Base-by-base conservation (phyloP, 2,797 vertebrate genomes). In the Chanos chanos region DNA sequence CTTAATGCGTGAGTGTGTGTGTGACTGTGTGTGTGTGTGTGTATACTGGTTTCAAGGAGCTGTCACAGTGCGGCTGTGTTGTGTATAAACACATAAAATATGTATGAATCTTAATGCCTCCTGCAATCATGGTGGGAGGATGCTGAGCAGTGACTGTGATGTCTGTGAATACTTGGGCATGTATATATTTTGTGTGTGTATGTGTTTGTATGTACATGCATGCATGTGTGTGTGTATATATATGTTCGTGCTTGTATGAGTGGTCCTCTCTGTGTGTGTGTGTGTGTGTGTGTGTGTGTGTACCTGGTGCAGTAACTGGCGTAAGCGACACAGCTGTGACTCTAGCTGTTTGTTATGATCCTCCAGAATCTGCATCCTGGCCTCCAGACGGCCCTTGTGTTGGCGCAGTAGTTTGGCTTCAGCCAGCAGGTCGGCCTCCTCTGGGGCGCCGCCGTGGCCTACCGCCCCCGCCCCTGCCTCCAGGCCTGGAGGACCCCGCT, bases 321-420 rank as follows among this genome's bases (percentile, higher is more conserved):
- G 86, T 18, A 99, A 90, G 21, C 96, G 88, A 56, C 94, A 92
- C 31, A 99, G 93, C 82, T 99, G 97, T 27, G 94, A 98, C 82
- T 99, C 97, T 79, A 99, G 19, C 53, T 98, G 97, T 45, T 94
- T 97, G 78, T 99, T 99, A 82, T 99, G 97, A 74, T 98, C 94
- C 86, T 98, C 96, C 72, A 98, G 69, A 75, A 98, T 96, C 78
- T 96, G 94, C 96, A 99, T 99, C 76, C 95, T 92, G 0, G 92
- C 93, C 80, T 98, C 97, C 63, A 98, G 85, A 0, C 94, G 92
- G 8, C 97, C 94, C 81, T 99, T 99, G 83, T 99, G 96, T 68
- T 98, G 94, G 64, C 96, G 87, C 9, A 99, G 89, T 31, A 97
- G 92, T 68, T 96, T 97, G 27, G 96, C 97, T 81, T 99, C 97